Evolutionary conservation across 2,797 vertebrate species (phyloP), one percentile per base, ranked within the genome.

Genomic region (Malacoctenus gilli): DNA sequence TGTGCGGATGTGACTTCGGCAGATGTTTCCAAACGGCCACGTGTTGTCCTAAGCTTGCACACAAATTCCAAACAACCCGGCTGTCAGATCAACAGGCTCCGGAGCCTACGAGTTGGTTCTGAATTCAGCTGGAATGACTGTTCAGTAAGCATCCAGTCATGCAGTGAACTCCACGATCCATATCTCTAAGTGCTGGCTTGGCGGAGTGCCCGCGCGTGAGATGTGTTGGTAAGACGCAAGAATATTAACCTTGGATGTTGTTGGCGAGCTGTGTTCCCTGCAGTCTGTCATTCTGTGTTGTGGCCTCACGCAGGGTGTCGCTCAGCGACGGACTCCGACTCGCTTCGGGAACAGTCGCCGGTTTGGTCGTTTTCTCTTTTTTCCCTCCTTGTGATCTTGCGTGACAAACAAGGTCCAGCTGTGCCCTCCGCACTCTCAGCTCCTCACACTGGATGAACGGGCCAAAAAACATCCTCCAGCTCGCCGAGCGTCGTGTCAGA

Each of bases 131-230:
- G 40, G 19, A 65, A 54, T 62, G 16, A 22, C 8, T 35, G 13
- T 15, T 12, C 43, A n/a, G 9, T 57, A 13, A 11, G 31, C 30
- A 22, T 37, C 36, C 32, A 11, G 38, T 21, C 8, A 5, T 13
- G 43, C 43, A 15, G 21, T 14, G 1, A 23, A 36, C 20, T 41
- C n/a, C 32, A 30, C 40, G 44, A 69, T 56, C 21, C 47, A 40
- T 64, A 68, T 48, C 43, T 66, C 46, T 56, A 69, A 85, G 78
- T 81, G 73, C 54, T 38, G 50, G 69, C 71, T 74, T 84, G 79
- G 68, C 64, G 59, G 59, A 54, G 50, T 46, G 67, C 57, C 73
- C 20, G 58, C 40, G 46, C 31, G 37, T 50, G 15, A 63, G 63
- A 73, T 44, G 57, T 50, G 42, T 20, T 42, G 31, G 31, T 40